Conservation (phyloP, 2,113 vertebrate species). For the Podocnemis expansa region DNA sequence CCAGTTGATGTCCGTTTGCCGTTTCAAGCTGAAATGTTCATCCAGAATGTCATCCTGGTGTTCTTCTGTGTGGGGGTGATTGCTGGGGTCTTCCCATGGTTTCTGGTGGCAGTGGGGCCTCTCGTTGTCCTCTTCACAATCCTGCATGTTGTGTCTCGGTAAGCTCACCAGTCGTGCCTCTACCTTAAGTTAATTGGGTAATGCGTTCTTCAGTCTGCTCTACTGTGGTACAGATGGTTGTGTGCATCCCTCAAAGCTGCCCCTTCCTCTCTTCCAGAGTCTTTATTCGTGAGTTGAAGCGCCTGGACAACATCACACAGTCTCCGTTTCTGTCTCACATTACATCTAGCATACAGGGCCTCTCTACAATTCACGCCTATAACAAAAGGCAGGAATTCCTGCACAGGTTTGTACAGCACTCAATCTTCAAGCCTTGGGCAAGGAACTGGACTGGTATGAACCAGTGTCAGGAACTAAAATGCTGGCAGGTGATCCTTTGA, state of each 20-base stretch:
- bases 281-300: constrained; percentile 92
- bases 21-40: constrained; percentile 94
- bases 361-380: constrained; percentile 92
- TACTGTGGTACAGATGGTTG: not conserved
- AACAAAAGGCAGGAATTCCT: constrained; percentile 88
- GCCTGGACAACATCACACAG: constrained; percentile 92
- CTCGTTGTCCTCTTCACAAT: constrained; percentile 85
- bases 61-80: constrained; percentile 92
- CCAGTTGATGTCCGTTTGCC: constrained; percentile 93
- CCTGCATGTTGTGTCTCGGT: constrained; percentile 88
- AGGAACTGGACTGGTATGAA: not conserved
- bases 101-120: constrained; percentile 89
- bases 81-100: constrained; percentile 90
- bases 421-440: not conserved
- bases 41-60: constrained; percentile 93
- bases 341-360: constrained; percentile 92
- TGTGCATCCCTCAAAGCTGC: not conserved
- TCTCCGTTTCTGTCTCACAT: constrained; percentile 93
- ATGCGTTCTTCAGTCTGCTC: not conserved
- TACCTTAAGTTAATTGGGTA: not conserved
- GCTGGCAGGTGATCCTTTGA: not conserved
- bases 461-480: not conserved
- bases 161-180: constrained; percentile 21
- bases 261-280: constrained; percentile 74
- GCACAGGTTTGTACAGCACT: constrained; percentile 79